Evolutionary conservation across 1,140 invertebrate species (phyloP).

Genomic region (Pogonognathellus flavescens): DNA sequence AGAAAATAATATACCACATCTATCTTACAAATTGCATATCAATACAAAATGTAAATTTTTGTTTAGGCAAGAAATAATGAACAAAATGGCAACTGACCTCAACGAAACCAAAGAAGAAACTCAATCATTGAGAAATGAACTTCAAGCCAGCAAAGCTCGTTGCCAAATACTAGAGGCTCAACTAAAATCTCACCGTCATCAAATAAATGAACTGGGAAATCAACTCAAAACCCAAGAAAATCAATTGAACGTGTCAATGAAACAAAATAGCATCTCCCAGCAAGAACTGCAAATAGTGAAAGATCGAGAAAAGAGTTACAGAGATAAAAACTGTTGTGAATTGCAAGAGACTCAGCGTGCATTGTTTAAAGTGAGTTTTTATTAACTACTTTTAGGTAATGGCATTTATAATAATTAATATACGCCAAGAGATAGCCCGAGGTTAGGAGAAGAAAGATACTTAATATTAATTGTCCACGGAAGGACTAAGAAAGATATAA

Average conservation of each 20-base stretch:
- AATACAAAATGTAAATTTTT: no score
- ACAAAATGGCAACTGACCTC: slow-evolving; percentile 24
- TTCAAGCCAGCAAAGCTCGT: slow-evolving; percentile 62
- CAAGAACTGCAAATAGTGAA: slow-evolving; percentile 54
- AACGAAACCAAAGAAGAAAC: slow-evolving; percentile 32
- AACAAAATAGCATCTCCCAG: slow-evolving; percentile 11
- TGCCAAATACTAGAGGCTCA: slow-evolving; percentile 60
- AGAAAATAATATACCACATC: neutral
- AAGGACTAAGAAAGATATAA: no score
- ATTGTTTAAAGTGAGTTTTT: slow-evolving; percentile 47
- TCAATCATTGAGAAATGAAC: slow-evolving; percentile 31
- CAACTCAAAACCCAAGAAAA: slow-evolving; percentile 39
- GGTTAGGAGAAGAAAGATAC: no score
- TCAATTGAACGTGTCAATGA: neutral
- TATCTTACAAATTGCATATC: slow-evolving; percentile 7
- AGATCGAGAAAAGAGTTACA: slow-evolving; percentile 45
- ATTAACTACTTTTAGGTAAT: no score
- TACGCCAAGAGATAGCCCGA: no score
- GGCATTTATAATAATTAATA: no score
- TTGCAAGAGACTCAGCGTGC: slow-evolving; percentile 48
- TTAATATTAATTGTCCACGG: no score
- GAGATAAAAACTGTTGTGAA: slow-evolving; percentile 53
- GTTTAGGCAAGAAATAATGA: slow-evolving; percentile 59
- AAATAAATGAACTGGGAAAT: slow-evolving; percentile 52
- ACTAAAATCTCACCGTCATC: slow-evolving; percentile 19